Percentiles rank a stretch among this genome's conserved stretches.
phyloP scores from a whole-genome alignment of 2,888 invertebrate species.

The Limnephilus auricula region DNA sequence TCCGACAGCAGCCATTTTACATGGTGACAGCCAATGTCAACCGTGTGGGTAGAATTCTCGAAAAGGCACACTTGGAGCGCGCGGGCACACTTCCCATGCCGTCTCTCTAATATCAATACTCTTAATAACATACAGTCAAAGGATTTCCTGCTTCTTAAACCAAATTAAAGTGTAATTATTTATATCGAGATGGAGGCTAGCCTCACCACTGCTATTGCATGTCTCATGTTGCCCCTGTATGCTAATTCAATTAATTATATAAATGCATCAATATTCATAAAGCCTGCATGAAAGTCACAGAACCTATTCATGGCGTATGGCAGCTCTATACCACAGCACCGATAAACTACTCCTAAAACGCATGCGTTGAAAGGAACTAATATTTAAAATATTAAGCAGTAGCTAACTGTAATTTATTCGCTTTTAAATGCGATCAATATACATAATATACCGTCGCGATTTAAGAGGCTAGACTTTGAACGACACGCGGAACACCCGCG shows the following conservation, averaged over 20 bases:
- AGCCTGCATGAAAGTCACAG: not conserved
- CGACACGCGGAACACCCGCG: too few species aligned
- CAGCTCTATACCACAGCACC: not conserved
- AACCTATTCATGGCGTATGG: not conserved
- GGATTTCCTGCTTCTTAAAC: not conserved
- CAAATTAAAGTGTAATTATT: not conserved
- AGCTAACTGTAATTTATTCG: not conserved
- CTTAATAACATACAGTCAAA: not conserved
- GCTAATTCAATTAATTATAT: constrained; percentile 55
- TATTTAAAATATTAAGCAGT: not conserved
- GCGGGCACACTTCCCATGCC: too few species aligned
- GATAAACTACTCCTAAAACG: not conserved
- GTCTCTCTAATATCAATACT: too few species aligned
- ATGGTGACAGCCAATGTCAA: too few species aligned
- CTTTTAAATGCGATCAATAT: too few species aligned
- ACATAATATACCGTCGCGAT: too few species aligned
- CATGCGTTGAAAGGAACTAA: not conserved
- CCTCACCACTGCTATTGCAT: not conserved
- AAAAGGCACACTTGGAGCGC: too few species aligned
- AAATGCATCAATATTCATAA: constrained; percentile 52
- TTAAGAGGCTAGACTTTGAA: too few species aligned
- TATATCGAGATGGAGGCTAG: not conserved
- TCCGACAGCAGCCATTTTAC: too few species aligned
- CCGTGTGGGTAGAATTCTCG: too few species aligned
- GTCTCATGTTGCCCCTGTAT: constrained; percentile 36